Base-by-base conservation (phyloP, 2,797 vertebrate genomes). In the Cyclopterus lumpus region DNA sequence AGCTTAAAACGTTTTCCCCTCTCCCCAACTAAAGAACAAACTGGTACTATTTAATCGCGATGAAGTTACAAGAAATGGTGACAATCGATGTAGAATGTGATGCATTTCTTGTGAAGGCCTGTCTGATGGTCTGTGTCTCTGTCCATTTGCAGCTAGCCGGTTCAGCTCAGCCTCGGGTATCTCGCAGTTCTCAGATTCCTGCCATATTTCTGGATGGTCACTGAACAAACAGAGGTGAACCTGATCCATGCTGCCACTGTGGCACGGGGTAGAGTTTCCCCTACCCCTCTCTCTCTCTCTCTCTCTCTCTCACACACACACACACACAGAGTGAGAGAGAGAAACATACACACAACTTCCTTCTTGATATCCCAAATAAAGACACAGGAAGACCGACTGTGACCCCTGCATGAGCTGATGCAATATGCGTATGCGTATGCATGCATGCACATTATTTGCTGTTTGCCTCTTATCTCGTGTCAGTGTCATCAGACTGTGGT, bases 181-280 rank as follows among this genome's bases (percentile, higher is more conserved):
- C 32, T 69, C 8, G 40, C 65, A 30, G 22, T 42, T 76, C 73
- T 86, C 75, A 76, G 78, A 90, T 86, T 87, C 76, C 75, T 83
- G 71, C 63, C 77, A 85, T 86, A 77, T 81, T 84, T 91, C 77
- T 85, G 65, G 69, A 86, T 12, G 40, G 69, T 40, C 46, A 8
- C 74, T 77, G 67, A 83, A 83, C 77, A 81, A 87, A 88, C 76
- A 78, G 63, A 77, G 58, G 77, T 74, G 73, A 90, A 87, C 67
- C 42, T 72, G 79, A 89, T 85, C 70, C 54, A 73, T 59, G 67
- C 55, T 75, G 86, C 86, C 59, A 77, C 65, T 85, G 40, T 75
- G 71, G 74, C 63, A 73, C 30, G 1, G 59, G 63, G n/a, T 79
- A 49, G 49, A 86, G 75, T 81, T 87, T 86, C 74, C 38, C 40